These are phyloP conservation scores for Doryteuthis pealeii DNA, from an alignment of 1,140 invertebrate species.

Conservation along the genomic window DNA sequence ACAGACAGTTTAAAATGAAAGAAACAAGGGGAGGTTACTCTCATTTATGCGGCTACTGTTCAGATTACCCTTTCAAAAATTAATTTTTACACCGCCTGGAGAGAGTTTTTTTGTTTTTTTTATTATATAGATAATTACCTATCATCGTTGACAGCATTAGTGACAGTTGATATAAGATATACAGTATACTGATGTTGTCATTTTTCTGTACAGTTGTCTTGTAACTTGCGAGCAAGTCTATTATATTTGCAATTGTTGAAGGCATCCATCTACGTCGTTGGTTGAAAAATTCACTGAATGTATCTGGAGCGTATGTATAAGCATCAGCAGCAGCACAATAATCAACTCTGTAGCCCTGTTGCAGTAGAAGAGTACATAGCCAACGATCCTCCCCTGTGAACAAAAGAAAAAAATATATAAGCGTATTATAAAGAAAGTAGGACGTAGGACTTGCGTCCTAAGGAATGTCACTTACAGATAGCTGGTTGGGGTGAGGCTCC, in stretches of 20 bases:
- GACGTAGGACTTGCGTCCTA: too few relatives aligned
- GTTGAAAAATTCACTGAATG: slow-evolving; percentile 67
- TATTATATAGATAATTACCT: slow-evolving; percentile 61
- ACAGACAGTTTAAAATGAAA: too few relatives aligned
- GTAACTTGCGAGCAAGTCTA: slow-evolving; percentile 63
- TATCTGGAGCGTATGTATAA: slow-evolving; percentile 90
- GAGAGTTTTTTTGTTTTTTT: too few relatives aligned
- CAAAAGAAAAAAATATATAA: slow-evolving; percentile 1
- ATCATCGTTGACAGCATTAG: slow-evolving; percentile 88
- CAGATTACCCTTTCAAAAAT: too few relatives aligned
- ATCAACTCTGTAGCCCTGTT: slow-evolving; percentile 96
- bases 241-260: slow-evolving; percentile 70
- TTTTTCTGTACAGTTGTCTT: slow-evolving; percentile 85
- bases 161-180: slow-evolving; percentile 86
- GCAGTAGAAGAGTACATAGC: slow-evolving; percentile 91
- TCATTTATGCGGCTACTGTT: too few relatives aligned
- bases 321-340: slow-evolving; percentile 98
- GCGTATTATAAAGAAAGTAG: too few relatives aligned
- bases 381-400: slow-evolving; percentile 67
- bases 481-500: too few relatives aligned
- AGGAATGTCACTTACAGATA: too few relatives aligned
- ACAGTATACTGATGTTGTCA: slow-evolving; percentile 93
- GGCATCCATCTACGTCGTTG: slow-evolving; percentile 70
- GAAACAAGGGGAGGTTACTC: too few relatives aligned
- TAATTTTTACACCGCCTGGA: too few relatives aligned